Evolutionary conservation across 1,140 invertebrate species (phyloP).

Genomic region (Chymomyza costata): DNA sequence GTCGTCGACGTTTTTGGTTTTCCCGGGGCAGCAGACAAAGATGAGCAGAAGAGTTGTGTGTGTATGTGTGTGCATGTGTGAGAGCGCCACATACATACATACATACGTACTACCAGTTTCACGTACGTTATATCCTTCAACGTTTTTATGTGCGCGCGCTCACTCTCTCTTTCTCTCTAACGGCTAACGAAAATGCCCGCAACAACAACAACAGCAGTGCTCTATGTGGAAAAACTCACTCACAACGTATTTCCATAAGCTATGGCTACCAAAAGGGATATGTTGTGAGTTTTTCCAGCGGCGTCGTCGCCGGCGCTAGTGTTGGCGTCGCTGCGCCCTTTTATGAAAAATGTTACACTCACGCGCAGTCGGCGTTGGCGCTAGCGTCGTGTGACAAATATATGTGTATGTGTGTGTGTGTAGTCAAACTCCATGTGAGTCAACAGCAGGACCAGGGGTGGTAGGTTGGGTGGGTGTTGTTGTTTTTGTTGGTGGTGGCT

Average conservation of each 20-base stretch:
- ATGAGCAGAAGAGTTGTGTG: slow-evolving; percentile 64
- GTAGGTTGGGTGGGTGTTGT: slow-evolving; percentile 31
- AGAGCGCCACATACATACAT: slow-evolving; percentile 28
- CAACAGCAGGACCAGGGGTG: slow-evolving; percentile 39
- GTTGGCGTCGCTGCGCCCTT: slow-evolving; percentile 28
- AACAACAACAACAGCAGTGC: too few species aligned
- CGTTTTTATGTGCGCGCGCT: slow-evolving; percentile 20
- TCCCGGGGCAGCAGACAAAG: slow-evolving; percentile 21
- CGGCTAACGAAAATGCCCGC: too few species aligned
- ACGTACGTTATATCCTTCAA: slow-evolving; percentile 42
- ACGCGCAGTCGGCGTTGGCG: slow-evolving; percentile 50
- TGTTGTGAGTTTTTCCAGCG: slow-evolving; percentile 38
- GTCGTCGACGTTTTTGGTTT: slow-evolving; percentile 15
- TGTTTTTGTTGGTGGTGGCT: slow-evolving; percentile 47
- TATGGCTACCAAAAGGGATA: slow-evolving; percentile 59
- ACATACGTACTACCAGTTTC: slow-evolving; percentile 33
- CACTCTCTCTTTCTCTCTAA: slow-evolving; percentile 21
- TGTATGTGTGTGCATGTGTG: slow-evolving; percentile 31
- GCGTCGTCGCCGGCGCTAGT: slow-evolving; percentile 1
- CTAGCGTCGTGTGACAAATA: slow-evolving; percentile 66
- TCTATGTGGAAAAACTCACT: slow-evolving; percentile 63
- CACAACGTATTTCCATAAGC: slow-evolving; percentile 63
- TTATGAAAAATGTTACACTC: slow-evolving; percentile 70
- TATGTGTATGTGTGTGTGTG: slow-evolving; percentile 20
- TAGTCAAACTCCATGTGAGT: slow-evolving; percentile 53